Conservation (phyloP, 2,888 invertebrate species). For the Cataglyphis cursor region DNA sequence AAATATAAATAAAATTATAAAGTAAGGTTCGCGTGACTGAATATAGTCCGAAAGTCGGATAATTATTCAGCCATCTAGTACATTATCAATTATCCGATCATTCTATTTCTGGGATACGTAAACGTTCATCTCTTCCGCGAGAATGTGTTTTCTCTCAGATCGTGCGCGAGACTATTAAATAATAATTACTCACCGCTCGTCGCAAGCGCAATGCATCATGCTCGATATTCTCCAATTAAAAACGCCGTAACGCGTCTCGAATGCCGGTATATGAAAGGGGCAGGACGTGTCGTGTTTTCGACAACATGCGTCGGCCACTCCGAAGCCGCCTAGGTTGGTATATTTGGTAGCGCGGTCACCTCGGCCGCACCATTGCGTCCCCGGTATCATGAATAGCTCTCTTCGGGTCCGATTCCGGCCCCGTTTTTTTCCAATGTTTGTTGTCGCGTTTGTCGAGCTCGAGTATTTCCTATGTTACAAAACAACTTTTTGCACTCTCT, state of each 20-base stretch:
- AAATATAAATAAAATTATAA: neutral
- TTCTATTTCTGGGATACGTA: neutral
- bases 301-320: conserved; percentile 94
- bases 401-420: conserved; percentile 88
- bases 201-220: conserved; percentile 96
- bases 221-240: conserved; percentile 97
- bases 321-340: conserved; percentile 94
- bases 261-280: conserved; percentile 94
- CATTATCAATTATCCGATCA: neutral
- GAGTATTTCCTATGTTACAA: conserved; percentile 63
- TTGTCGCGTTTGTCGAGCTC: conserved; percentile 61
- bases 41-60: neutral
- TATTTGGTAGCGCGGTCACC: conserved; percentile 94
- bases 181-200: conserved; percentile 91
- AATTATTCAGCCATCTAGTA: neutral
- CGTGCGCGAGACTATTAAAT: neutral
- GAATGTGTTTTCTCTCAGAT: neutral
- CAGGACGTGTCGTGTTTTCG: conserved; percentile 95
- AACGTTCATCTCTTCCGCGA: neutral
- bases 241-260: conserved; percentile 94
- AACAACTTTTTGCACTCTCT: neutral
- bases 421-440: conserved; percentile 58
- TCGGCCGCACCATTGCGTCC: conserved; percentile 97
- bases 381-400: conserved; percentile 94
- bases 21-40: neutral